A percentile compares a stretch with the other conserved stretches of the same genome.
Evolutionary conservation across 2,888 invertebrate genomes (phyloP).

Genomic region (Pandemis corylana): DNA sequence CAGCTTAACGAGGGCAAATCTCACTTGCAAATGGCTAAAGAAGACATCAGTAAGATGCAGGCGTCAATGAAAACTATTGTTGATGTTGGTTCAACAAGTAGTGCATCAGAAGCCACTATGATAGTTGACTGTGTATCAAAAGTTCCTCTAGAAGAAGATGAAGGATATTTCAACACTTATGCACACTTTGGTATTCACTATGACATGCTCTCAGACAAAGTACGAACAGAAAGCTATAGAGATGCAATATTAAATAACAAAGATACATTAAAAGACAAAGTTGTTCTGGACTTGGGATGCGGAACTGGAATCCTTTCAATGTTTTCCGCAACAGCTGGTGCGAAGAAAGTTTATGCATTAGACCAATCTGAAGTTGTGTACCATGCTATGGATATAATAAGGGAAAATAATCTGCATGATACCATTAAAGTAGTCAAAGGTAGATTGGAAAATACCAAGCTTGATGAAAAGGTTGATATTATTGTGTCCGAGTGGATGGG

Average conservation of each 20-base stretch:
- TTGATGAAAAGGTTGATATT: conserved; percentile 94
- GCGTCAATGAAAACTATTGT: conserved; percentile 84
- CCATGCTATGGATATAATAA: conserved; percentile 97
- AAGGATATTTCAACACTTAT: conserved; percentile 92
- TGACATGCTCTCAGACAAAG: conserved; percentile 96
- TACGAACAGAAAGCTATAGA: conserved; percentile 94
- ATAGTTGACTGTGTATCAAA: conserved; percentile 72
- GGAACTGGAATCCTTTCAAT: conserved; percentile 99
- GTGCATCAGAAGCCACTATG: conserved; percentile 49
- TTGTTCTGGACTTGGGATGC: conserved; percentile 98
- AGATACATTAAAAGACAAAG: conserved; percentile 88
- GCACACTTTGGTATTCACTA: conserved; percentile 97
- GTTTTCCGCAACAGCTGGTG: conserved; percentile 98
- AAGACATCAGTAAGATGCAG: conserved; percentile 86
- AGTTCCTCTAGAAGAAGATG: conserved; percentile 87
- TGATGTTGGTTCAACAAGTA: conserved; percentile 64
- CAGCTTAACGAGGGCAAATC: conserved; percentile 86
- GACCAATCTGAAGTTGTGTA: conserved; percentile 98
- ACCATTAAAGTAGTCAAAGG: conserved; percentile 93
- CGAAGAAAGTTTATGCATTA: conserved; percentile 94
- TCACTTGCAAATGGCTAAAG: conserved; percentile 85
- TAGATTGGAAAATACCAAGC: conserved; percentile 91
- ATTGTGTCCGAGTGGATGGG: conserved; percentile 99
- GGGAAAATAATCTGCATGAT: conserved; percentile 91
- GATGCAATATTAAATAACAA: conserved; percentile 92